Evolutionary conservation across 37 sponge, comb jelly and placozoan species (phyloP).

Genomic region (Theonella swinhoei): DNA sequence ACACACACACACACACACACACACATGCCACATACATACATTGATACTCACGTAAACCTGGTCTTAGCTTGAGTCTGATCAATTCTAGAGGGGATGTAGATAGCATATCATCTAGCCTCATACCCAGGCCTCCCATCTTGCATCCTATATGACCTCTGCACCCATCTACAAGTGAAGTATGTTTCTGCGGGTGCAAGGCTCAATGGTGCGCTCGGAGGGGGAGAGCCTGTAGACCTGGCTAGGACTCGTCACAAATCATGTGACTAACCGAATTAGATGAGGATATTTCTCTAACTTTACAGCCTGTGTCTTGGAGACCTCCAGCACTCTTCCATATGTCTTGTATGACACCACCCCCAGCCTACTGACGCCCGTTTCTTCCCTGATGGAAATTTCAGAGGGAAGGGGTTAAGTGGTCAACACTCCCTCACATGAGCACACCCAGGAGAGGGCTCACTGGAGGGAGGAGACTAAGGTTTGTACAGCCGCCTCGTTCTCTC

Average conservation of each 20-base stretch:
- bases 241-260: too few relatives aligned
- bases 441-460: background rate
- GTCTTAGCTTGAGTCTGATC: conserved; percentile 43
- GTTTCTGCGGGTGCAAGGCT: too few relatives aligned
- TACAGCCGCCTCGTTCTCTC: conserved; percentile 31
- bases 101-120: too few relatives aligned
- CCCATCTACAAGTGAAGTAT: too few relatives aligned
- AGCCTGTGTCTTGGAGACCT: conserved; percentile 47
- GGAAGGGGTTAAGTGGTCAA: too few relatives aligned
- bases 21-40: conserved; percentile 3
- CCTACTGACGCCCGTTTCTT: conserved; percentile 18
- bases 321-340: conserved; percentile 64
- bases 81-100: too few relatives aligned
- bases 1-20: background rate
- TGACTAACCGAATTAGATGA: conserved; percentile 57
- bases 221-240: too few relatives aligned
- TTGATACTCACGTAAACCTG: conserved; percentile 54
- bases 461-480: conserved; percentile 5
- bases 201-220: background rate
- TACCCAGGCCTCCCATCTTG: too few relatives aligned
- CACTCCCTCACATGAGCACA: background rate
- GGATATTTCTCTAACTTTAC: conserved; percentile 15
- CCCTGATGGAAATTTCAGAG: conserved; percentile 22
- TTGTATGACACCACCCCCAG: conserved; percentile 52
- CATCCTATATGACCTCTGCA: too few relatives aligned